These are phyloP conservation scores for Alauda arvensis DNA, from an alignment of 2,797 vertebrate genomes.

Conservation along the genomic window DNA sequence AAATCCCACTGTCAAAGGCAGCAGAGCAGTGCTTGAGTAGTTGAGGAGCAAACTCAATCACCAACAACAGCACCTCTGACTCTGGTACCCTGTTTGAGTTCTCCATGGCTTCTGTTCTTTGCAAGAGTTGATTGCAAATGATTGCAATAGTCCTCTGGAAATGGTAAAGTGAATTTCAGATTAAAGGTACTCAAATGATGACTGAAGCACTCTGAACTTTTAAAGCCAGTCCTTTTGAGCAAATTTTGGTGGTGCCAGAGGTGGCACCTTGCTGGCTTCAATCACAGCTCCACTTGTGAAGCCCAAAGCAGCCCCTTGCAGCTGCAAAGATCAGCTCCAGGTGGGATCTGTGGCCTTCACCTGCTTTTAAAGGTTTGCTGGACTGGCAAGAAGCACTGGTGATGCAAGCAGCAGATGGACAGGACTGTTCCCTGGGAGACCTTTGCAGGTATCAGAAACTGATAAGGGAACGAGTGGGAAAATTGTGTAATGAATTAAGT, in stretches of 20 bases:
- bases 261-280: fast-evolving
- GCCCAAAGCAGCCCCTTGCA: background rate
- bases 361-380: background rate
- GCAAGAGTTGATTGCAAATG: background rate
- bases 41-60: background rate
- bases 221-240: background rate
- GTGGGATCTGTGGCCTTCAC: background rate
- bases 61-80: background rate
- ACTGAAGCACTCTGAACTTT: background rate
- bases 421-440: background rate
- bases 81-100: background rate
- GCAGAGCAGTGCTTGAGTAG: fast-evolving
- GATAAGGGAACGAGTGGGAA: background rate
- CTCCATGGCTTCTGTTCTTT: background rate
- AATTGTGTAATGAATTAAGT: background rate
- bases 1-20: background rate
- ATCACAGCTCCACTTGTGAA: background rate
- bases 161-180: background rate
- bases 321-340: background rate
- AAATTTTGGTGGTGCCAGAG: background rate
- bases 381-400: background rate
- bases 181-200: background rate
- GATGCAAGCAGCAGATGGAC: background rate
- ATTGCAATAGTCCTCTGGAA: background rate
- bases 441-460: background rate